Evolutionary conservation across 2,888 invertebrate species (phyloP), one percentile per base, ranked within the genome.

Genomic region (Drosophila siamana): DNA sequence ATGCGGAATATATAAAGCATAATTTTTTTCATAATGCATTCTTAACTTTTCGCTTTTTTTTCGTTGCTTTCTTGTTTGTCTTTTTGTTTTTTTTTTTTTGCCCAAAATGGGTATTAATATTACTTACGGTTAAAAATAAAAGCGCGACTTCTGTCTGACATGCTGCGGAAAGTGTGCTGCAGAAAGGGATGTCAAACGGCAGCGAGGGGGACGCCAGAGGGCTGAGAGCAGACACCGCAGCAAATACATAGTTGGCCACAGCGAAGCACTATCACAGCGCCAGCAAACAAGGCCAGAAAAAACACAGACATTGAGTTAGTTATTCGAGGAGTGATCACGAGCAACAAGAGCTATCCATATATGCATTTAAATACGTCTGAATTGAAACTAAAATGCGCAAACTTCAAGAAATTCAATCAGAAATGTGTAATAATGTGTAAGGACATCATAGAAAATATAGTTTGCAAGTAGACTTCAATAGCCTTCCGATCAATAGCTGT

Each of bases 41-140:
- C 52, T 61, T 64, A 50, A 61, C 57, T 51, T 43, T 38, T 38
- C 13, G 5, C 15, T 38, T n/a, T 51, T 43, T 4, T 50, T 7
- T 3, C 2, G 19, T 3, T 19, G 19, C 19, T 19, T 33, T 28
- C 16, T 13, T 46, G 28, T 26, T 40, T 9, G 22, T n/a, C n/a
- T n/a, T n/a, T n/a, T n/a, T n/a, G n/a, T n/a, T 7, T 22, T 66
- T 59, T 74, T 51, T 56, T 62, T 71, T 65, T 69, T 66, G 52
- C 60, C 64, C n/a, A 76, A 82, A 84, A 86, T 86, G 84, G 80
- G 80, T 82, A 87, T 86, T 86, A 87, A 87, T 86, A 87, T 86
- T 86, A 86, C 86, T 86, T 87, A 86, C 84, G 87, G 80, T 78
- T 87, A 83, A 78, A 87, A 80, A 87, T 79, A 86, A 73, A 81